Percentiles rank a stretch among this genome's conserved stretches.
Evolutionary conservation across 2,113 vertebrate genomes (phyloP).

Genomic region (Malaclemys terrapin): DNA sequence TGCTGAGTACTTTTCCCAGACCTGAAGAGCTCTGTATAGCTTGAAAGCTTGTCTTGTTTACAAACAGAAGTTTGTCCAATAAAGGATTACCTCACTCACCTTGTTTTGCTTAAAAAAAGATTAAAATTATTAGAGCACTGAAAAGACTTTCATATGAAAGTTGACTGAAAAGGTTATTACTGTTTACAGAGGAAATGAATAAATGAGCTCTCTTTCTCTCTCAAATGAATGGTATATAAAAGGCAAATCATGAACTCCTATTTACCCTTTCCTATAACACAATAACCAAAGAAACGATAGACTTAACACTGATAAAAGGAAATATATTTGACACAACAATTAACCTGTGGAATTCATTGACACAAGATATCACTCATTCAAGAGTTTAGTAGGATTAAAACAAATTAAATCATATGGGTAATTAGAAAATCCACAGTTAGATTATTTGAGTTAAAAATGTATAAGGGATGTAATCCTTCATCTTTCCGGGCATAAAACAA

Average conservation of each 20-base stretch:
- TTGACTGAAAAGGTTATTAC: not conserved
- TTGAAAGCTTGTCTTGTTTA: not conserved
- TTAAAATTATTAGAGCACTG: not conserved
- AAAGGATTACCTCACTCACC: not conserved
- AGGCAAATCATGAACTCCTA: not conserved
- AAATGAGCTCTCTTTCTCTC: not conserved
- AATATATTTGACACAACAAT: not conserved
- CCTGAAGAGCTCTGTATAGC: not conserved
- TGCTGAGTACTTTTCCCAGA: too few relatives aligned
- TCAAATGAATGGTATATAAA: not conserved
- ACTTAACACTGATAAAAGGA: not conserved
- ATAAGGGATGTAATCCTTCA: accelerated
- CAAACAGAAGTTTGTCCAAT: not conserved
- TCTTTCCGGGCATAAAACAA: not conserved
- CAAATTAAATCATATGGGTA: not conserved
- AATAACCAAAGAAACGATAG: not conserved
- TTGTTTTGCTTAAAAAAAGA: not conserved
- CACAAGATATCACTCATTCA: not conserved
- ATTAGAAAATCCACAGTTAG: not conserved
- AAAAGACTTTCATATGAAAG: not conserved
- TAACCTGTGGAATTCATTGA: not conserved
- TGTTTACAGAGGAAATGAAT: not conserved
- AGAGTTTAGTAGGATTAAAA: not conserved
- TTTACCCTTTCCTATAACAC: not conserved
- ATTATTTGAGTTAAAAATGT: not conserved